phyloP scores from a whole-genome alignment of 2,888 invertebrate species.

The Bimastos eiseni region DNA sequence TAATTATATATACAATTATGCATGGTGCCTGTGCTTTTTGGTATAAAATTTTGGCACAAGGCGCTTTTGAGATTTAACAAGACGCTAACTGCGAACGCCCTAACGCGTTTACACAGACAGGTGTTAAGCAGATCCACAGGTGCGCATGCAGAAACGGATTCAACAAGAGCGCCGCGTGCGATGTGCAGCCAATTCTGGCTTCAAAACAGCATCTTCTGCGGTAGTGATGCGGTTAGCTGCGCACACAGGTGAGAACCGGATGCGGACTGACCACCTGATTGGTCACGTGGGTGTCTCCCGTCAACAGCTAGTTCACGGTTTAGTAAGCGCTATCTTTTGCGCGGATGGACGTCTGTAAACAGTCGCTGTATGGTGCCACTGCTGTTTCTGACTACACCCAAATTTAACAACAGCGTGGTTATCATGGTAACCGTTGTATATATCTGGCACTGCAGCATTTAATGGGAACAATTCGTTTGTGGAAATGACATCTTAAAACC shows the following conservation, averaged over 20 bases:
- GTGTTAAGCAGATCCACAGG: not conserved
- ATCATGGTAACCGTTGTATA: too few relatives aligned
- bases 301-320: not conserved
- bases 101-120: not conserved
- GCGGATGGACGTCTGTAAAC: not conserved
- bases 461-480: too few relatives aligned
- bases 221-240: not conserved
- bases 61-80: not conserved
- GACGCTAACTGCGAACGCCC: not conserved
- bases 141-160: not conserved
- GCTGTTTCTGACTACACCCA: not conserved
- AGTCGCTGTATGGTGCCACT: not conserved
- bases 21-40: not conserved
- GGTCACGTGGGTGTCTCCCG: too few relatives aligned
- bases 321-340: not conserved
- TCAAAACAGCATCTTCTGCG: not conserved
- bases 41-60: not conserved
- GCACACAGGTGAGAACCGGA: not conserved
- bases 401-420: not conserved
- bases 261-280: not conserved
- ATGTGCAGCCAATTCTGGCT: not conserved
- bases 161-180: too few relatives aligned
- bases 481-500: too few relatives aligned
- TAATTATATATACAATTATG: not conserved
- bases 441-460: too few relatives aligned